These are phyloP conservation scores for Andrena camellia DNA, from an alignment of 2,888 invertebrate species.

Conservation along the genomic window DNA sequence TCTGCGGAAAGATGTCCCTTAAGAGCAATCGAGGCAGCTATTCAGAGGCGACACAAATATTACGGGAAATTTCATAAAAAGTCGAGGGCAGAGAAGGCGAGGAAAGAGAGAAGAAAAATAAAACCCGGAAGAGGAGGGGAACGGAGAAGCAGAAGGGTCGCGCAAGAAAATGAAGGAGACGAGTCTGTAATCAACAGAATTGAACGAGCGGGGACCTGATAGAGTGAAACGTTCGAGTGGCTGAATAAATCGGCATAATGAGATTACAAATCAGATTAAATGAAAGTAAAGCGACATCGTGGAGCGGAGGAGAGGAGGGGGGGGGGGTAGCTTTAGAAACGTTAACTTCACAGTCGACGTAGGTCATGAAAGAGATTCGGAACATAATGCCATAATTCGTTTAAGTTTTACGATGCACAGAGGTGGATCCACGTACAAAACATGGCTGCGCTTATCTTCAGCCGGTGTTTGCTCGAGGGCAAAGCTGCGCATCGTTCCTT, in stretches of 20 bases:
- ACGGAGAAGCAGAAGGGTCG: neutral
- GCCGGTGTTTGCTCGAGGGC: constrained; percentile 29
- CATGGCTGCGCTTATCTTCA: constrained; percentile 49
- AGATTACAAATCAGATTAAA: constrained; percentile 49
- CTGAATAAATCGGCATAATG: constrained; percentile 54
- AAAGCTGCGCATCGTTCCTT: constrained; percentile 34
- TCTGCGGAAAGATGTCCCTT: constrained; percentile 62
- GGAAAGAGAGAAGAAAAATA: neutral
- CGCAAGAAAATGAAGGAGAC: constrained; percentile 31
- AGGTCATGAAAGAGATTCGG: constrained; percentile 14
- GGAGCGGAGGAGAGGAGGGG: neutral
- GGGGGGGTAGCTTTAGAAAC: constrained; percentile 19
- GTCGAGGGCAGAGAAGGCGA: constrained; percentile 14
- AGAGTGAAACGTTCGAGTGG: constrained; percentile 39
- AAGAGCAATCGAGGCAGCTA: constrained; percentile 52
- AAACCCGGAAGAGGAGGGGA: neutral
- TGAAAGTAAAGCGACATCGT: constrained; percentile 6
- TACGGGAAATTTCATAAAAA: constrained; percentile 49
- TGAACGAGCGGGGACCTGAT: constrained; percentile 29
- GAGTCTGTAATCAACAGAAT: constrained; percentile 51
- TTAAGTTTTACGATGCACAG: constrained; percentile 40
- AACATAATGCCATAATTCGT: constrained; percentile 52
- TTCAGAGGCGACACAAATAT: constrained; percentile 61
- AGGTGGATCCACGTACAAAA: constrained; percentile 52
- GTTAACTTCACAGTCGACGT: constrained; percentile 37